A percentile compares a stretch with the other conserved stretches of the same genome.
Evolutionary conservation across 1,140 invertebrate species (phyloP).

Genomic region (Cydia strobilella): DNA sequence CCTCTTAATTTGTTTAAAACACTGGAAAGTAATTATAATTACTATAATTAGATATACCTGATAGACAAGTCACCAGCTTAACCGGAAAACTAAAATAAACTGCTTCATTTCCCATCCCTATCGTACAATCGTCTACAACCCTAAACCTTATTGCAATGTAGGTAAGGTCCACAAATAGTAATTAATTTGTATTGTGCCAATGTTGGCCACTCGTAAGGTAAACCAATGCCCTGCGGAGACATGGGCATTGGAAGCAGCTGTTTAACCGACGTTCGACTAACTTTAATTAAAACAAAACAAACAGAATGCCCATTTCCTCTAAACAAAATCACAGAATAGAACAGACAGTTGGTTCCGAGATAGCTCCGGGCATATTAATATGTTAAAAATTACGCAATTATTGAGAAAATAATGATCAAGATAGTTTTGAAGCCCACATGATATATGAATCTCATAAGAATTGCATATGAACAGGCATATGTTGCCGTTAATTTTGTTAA

Average conservation of each 20-base stretch:
- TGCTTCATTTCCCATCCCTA: neutral
- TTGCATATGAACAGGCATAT: too few species aligned
- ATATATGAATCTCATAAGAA: too few species aligned
- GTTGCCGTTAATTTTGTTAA: too few species aligned
- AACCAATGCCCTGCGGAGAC: neutral
- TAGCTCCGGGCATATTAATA: neutral
- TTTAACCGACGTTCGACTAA: conserved; percentile 10
- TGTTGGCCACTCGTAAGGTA: conserved; percentile 9
- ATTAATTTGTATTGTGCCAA: neutral
- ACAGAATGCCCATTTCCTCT: conserved; percentile 21
- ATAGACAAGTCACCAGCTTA: neutral
- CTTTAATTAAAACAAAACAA: conserved; percentile 30
- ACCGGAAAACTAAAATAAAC: conserved; percentile 11
- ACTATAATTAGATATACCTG: neutral
- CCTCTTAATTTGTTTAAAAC: neutral
- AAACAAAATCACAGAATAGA: conserved; percentile 7
- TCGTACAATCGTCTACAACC: neutral
- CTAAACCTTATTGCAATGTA: neutral
- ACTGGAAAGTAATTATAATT: neutral
- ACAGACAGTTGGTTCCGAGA: neutral
- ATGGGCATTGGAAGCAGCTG: conserved; percentile 16
- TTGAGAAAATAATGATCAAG: too few species aligned
- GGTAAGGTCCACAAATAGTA: neutral
- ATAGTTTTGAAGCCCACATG: too few species aligned
- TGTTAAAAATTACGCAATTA: too few species aligned